Conservation (phyloP, 2,888 invertebrate species). For the Spatulosminthurus flaviceps region DNA sequence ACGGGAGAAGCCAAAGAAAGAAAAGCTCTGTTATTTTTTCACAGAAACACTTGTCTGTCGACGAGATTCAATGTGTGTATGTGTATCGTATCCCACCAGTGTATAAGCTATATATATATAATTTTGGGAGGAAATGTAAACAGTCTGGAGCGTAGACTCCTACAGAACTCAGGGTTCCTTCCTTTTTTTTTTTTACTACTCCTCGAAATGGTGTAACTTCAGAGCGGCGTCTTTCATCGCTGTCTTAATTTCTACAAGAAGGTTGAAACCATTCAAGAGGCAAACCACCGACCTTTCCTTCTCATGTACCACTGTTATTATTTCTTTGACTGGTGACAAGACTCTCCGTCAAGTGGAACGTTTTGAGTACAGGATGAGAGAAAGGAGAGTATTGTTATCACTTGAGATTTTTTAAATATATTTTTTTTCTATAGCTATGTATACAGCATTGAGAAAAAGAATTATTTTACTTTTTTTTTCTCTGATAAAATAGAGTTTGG, state of each 20-base stretch:
- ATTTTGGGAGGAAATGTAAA: slow-evolving; percentile 3
- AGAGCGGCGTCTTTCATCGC: background rate
- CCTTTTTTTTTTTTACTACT: background rate
- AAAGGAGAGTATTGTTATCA: background rate
- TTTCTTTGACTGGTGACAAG: background rate
- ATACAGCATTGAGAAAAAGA: no score
- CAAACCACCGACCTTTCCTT: background rate
- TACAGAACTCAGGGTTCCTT: background rate
- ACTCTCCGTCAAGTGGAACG: background rate
- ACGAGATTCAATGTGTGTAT: no score
- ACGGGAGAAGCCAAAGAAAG: background rate
- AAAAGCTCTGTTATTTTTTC: background rate
- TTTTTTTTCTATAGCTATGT: no score
- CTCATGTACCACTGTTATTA: background rate
- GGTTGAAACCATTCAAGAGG: background rate
- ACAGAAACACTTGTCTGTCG: slow-evolving; percentile 3
- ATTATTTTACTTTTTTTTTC: no score
- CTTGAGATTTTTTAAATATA: no score
- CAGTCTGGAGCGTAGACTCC: background rate
- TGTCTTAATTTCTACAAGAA: background rate
- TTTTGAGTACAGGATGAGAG: background rate
- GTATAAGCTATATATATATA: background rate
- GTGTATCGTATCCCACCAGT: no score
- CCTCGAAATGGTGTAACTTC: background rate
- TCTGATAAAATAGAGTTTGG: no score